These are phyloP conservation scores for Chloroceryle inda DNA, from an alignment of 2,797 vertebrate genomes.

Conservation along the genomic window DNA sequence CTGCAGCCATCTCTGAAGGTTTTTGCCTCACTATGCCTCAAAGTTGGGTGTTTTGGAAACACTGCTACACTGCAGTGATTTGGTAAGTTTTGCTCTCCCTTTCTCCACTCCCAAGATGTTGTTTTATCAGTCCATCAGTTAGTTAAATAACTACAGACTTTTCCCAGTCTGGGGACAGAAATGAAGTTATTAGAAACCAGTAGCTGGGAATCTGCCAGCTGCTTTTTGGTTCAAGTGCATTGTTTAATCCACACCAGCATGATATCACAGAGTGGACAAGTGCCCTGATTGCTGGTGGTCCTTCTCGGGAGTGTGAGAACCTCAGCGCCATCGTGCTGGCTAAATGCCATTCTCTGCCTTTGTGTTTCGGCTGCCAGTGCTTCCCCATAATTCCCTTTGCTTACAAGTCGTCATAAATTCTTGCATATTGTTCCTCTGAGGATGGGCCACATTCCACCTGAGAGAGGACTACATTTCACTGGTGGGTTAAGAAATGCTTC, in stretches of 20 bases:
- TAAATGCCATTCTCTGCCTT: background rate
- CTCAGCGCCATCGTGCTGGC: background rate
- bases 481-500: background rate
- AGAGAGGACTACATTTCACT: background rate
- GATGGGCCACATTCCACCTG: background rate
- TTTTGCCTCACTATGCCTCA: background rate
- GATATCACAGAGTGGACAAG: accelerated
- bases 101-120: background rate
- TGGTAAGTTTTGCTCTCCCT: background rate
- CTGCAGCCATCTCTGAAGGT: background rate
- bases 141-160: background rate
- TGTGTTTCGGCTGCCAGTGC: background rate
- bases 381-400: background rate
- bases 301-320: background rate
- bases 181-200: background rate
- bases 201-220: background rate
- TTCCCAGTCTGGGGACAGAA: background rate
- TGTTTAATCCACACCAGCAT: background rate
- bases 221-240: background rate
- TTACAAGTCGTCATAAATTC: background rate
- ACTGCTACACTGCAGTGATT: background rate
- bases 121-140: background rate
- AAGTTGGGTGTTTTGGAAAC: background rate
- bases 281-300: background rate
- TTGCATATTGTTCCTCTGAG: accelerated